Conservation (phyloP, 37 sponge, comb jelly and placozoan species). For the Lycopodina hypogea region DNA sequence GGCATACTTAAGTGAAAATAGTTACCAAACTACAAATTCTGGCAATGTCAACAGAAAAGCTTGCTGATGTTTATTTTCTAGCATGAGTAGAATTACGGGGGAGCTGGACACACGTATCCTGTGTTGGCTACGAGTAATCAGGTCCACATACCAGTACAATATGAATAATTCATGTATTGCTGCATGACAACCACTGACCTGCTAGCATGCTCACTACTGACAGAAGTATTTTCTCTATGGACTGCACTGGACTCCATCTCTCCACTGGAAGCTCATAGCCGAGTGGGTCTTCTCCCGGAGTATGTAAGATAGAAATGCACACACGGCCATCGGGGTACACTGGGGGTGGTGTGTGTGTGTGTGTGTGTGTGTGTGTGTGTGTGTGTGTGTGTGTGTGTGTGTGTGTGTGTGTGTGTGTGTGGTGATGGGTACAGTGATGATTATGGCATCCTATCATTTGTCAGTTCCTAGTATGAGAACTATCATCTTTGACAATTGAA, state of each 20-base stretch:
- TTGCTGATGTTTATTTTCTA: no score
- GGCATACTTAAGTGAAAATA: no score
- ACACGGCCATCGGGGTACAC: conserved; percentile 94
- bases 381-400: conserved; percentile 4
- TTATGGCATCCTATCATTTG: no score
- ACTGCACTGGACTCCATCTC: conserved; percentile 99
- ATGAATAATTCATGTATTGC: conserved; percentile 4
- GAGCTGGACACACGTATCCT: no score
- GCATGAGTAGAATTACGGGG: no score
- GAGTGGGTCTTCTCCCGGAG: conserved; percentile 98
- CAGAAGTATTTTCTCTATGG: conserved; percentile 96
- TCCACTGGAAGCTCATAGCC: conserved; percentile 93
- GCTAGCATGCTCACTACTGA: conserved; percentile 99
- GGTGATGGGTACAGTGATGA: background rate
- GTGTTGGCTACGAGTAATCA: no score
- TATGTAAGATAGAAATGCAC: conserved; percentile 97
- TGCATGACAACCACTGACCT: conserved; percentile 47
- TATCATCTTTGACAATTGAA: background rate
- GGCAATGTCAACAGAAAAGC: no score
- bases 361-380: background rate
- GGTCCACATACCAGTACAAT: no score
- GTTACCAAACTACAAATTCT: no score
- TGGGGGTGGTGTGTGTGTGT: conserved; percentile 11
- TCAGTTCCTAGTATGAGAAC: background rate
- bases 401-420: conserved; percentile 4